Percentiles rank a stretch among this genome's conserved stretches.
Evolutionary conservation across 2,113 vertebrate species (phyloP).

Genomic region (Nyctereutes procyonoides): DNA sequence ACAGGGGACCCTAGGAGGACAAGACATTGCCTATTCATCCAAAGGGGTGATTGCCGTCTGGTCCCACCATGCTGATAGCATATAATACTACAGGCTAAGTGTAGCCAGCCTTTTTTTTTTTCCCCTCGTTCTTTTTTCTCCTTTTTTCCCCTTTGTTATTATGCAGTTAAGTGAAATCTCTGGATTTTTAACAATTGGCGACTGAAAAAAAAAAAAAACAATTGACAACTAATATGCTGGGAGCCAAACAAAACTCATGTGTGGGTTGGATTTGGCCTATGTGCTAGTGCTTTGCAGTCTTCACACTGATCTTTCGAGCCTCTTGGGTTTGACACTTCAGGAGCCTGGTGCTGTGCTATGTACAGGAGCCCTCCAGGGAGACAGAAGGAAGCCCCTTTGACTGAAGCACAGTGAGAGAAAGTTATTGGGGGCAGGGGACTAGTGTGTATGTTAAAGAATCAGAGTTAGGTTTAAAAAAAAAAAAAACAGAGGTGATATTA

Average conservation of each 20-base stretch:
- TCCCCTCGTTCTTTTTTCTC: too few relatives aligned
- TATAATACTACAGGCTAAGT: background rate
- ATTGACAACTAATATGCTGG: background rate
- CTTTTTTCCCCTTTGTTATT: background rate
- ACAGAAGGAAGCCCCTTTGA: background rate
- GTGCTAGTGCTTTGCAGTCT: background rate
- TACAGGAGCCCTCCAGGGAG: background rate
- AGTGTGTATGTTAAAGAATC: background rate
- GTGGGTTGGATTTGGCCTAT: background rate
- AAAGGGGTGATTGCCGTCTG: background rate
- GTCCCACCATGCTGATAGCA: background rate
- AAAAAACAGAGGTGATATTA: too few relatives aligned
- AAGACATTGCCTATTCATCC: background rate
- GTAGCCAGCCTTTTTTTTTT: background rate
- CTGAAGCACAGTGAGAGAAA: background rate
- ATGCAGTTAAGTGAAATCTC: background rate
- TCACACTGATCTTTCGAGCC: background rate
- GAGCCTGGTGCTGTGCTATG: background rate
- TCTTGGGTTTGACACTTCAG: background rate
- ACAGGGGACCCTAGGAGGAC: background rate
- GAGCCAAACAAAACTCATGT: background rate
- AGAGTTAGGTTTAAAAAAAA: too few relatives aligned
- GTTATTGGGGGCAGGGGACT: background rate
- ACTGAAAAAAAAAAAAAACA: background rate
- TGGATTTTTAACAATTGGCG: conserved; percentile 13